A percentile compares a stretch with the other conserved stretches of the same genome.
These are phyloP conservation scores for Aromia moschata DNA, from an alignment of 2,888 invertebrate species.

Conservation along the genomic window DNA sequence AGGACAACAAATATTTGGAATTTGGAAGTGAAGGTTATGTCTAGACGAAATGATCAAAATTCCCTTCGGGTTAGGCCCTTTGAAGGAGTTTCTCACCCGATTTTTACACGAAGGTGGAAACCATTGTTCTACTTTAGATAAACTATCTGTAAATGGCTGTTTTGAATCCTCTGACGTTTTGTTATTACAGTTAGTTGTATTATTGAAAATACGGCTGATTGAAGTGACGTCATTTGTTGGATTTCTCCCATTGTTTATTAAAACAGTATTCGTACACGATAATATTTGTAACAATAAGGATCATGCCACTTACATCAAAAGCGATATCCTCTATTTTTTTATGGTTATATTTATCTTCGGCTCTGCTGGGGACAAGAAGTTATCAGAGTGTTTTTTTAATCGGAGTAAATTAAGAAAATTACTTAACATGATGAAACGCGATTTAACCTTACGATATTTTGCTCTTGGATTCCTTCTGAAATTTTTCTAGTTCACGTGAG, in stretches of 20 bases:
- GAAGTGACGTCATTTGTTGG: slow-evolving; percentile 33
- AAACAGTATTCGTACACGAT: slow-evolving; percentile 17
- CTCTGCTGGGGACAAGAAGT: slow-evolving; percentile 28
- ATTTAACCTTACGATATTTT: slow-evolving; percentile 13
- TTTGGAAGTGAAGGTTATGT: too few relatives aligned
- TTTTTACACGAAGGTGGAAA: too few relatives aligned
- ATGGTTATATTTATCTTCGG: slow-evolving; percentile 1
- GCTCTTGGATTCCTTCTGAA: neutral
- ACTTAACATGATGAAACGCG: slow-evolving; percentile 18
- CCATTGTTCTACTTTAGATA: too few relatives aligned
- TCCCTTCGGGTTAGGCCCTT: too few relatives aligned
- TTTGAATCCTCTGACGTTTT: too few relatives aligned
- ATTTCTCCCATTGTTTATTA: slow-evolving; percentile 30
- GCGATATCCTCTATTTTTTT: slow-evolving; percentile 9
- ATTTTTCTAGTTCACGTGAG: neutral
- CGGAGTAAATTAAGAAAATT: slow-evolving; percentile 10
- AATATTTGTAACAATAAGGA: slow-evolving; percentile 21
- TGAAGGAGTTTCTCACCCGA: too few relatives aligned
- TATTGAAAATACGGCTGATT: too few relatives aligned
- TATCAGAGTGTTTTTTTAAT: slow-evolving; percentile 14
- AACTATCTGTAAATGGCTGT: too few relatives aligned
- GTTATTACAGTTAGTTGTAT: too few relatives aligned
- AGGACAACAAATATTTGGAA: too few relatives aligned
- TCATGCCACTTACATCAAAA: slow-evolving; percentile 25
- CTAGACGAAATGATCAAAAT: too few relatives aligned